Percentiles rank a stretch among this genome's conserved stretches.
Evolutionary conservation across 2,797 vertebrate species (phyloP).

Genomic region (Serranus cabrilla): DNA sequence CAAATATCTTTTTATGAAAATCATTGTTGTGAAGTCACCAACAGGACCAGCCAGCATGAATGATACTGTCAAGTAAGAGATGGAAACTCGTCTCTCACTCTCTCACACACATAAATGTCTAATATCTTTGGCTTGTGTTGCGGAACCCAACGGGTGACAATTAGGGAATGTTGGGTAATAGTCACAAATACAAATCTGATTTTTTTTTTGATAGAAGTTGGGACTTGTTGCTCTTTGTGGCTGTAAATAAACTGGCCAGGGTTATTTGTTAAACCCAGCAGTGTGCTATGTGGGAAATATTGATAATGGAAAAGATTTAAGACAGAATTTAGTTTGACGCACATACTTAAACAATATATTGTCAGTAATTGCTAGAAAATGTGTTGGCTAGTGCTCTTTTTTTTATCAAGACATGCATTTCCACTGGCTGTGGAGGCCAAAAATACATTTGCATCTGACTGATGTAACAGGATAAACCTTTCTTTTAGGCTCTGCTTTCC

Average conservation of each 20-base stretch:
- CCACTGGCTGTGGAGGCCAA: neutral
- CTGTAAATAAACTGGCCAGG: conserved; percentile 13
- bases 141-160: conserved; percentile 38
- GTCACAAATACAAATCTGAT: neutral
- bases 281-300: conserved; percentile 23
- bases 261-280: conserved; percentile 14
- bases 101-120: conserved; percentile 24
- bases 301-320: conserved; percentile 25
- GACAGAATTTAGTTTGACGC: conserved; percentile 25
- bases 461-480: neutral
- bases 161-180: conserved; percentile 42
- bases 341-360: conserved; percentile 20
- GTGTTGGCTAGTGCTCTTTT: neutral
- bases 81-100: conserved; percentile 41
- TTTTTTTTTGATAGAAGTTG: conserved; percentile 21
- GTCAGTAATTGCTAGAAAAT: conserved; percentile 19
- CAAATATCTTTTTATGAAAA: conserved; percentile 71
- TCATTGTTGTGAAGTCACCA: conserved; percentile 65
- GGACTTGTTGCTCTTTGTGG: conserved; percentile 37
- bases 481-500: neutral
- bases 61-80: conserved; percentile 56
- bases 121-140: conserved; percentile 42
- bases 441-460: conserved; percentile 1
- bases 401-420: conserved; percentile 9
- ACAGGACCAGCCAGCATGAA: conserved; percentile 66